These are phyloP conservation scores for Andrena bucephala DNA, from an alignment of 2,888 invertebrate species.

Conservation along the genomic window DNA sequence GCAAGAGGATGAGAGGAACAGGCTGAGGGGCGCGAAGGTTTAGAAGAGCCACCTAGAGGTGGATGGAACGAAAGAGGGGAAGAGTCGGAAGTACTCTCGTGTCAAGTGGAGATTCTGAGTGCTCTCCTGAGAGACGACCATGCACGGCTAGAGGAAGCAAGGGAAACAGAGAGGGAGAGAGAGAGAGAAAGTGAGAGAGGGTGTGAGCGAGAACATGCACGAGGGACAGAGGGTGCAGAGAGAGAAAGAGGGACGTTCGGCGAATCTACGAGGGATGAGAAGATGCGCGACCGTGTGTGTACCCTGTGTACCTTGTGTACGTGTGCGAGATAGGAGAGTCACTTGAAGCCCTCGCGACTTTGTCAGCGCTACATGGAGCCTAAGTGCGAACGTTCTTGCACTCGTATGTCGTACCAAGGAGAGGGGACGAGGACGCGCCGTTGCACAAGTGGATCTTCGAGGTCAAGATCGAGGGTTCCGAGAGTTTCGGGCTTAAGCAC, in stretches of 20 bases:
- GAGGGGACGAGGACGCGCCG: conserved; percentile 71
- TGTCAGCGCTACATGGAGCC: conserved; percentile 80
- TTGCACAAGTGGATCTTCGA: conserved; percentile 68
- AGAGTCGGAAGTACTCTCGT: conserved; percentile 78
- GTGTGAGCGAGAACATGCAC: conserved; percentile 26
- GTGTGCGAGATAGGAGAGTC: conserved; percentile 57
- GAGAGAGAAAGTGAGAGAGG: conserved; percentile 21
- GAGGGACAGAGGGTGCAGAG: conserved; percentile 44
- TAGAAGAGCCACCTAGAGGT: conserved; percentile 64
- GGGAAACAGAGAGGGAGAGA: conserved; percentile 10
- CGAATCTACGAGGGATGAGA: conserved; percentile 46
- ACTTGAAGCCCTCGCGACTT: conserved; percentile 78
- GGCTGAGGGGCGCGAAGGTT: conserved; percentile 72
- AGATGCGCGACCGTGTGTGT: conserved; percentile 23
- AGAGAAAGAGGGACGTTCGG: conserved; percentile 28
- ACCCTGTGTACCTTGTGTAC: conserved; percentile 16
- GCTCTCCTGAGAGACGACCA: conserved; percentile 78
- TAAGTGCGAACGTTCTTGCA: conserved; percentile 78
- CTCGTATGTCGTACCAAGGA: conserved; percentile 74
- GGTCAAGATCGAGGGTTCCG: conserved; percentile 74
- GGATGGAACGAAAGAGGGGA: conserved; percentile 64
- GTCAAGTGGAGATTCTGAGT: conserved; percentile 82
- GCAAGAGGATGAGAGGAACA: conserved; percentile 32
- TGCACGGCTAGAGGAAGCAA: conserved; percentile 60
- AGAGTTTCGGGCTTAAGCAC: conserved; percentile 71